These are phyloP conservation scores for Oreotragus oreotragus DNA, from an alignment of 2,113 vertebrate genomes.

Conservation along the genomic window DNA sequence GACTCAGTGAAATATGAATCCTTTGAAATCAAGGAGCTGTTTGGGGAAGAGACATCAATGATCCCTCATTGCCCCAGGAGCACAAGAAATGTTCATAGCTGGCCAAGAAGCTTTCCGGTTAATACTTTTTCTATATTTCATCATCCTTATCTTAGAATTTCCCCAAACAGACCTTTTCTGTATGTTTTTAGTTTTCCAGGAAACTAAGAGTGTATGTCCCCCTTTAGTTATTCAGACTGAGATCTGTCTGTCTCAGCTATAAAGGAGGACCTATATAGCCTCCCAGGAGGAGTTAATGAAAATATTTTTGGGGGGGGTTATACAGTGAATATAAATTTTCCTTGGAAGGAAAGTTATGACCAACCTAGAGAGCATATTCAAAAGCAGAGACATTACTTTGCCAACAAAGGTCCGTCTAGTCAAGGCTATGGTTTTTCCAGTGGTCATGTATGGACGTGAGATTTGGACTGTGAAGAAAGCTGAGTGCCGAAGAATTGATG, in stretches of 20 bases:
- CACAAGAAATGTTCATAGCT: conserved; percentile 60
- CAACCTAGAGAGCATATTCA: too few relatives aligned
- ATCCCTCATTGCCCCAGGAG: conserved; percentile 22
- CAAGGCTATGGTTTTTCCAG: too few relatives aligned
- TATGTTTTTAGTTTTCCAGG: background rate
- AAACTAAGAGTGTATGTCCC: conserved; percentile 52
- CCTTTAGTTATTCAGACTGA: background rate
- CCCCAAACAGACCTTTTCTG: conserved; percentile 61
- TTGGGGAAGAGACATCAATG: conserved; percentile 57
- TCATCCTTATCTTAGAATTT: conserved; percentile 57
- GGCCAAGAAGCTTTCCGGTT: conserved; percentile 57
- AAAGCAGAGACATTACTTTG: too few relatives aligned
- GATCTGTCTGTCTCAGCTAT: conserved; percentile 33
- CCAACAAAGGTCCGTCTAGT: too few relatives aligned
- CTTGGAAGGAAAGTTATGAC: too few relatives aligned
- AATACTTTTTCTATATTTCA: conserved; percentile 46
- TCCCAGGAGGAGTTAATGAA: background rate
- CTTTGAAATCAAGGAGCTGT: conserved; percentile 58
- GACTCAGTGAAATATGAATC: conserved; percentile 45
- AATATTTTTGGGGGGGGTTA: background rate
- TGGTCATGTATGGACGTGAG: too few relatives aligned
- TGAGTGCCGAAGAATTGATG: too few relatives aligned
- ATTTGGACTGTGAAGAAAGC: too few relatives aligned
- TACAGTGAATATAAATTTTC: background rate
- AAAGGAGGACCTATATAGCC: background rate